Conservation (phyloP, 2,888 invertebrate genomes). For the Polymixis flavicincta region DNA sequence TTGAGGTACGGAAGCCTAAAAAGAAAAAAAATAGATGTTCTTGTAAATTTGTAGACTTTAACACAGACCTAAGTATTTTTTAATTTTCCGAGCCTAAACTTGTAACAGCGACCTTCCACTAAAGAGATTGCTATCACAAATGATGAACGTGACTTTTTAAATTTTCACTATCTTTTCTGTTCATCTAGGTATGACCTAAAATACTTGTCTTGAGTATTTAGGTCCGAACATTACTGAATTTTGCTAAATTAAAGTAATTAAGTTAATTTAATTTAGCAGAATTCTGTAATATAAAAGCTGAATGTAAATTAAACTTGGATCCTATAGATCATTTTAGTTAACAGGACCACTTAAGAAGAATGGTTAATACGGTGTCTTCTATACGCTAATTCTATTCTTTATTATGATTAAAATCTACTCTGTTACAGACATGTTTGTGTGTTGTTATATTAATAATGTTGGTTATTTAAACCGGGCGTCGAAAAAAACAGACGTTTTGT, state of each 20-base stretch:
- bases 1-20: not conserved
- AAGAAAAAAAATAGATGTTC: not conserved
- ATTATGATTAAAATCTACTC: conserved; percentile 19
- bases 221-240: conserved; percentile 15
- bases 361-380: not conserved
- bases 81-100: conserved; percentile 30
- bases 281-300: not conserved
- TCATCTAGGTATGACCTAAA: conserved; percentile 41
- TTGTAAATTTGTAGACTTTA: conserved; percentile 24
- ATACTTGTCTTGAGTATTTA: conserved; percentile 11
- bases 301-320: conserved; percentile 9
- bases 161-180: conserved; percentile 46
- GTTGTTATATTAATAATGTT: no score
- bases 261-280: no score
- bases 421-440: not conserved
- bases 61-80: conserved; percentile 29
- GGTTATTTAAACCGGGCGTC: no score
- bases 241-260: conserved; percentile 18
- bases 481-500: no score
- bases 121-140: conserved; percentile 48
- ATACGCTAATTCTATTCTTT: conserved; percentile 23
- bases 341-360: not conserved
- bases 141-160: conserved; percentile 53
- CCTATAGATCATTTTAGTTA: not conserved
- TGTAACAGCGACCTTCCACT: conserved; percentile 22